phyloP scores from a whole-genome alignment of 2,888 invertebrate species.

The Vesta saturnalis region DNA sequence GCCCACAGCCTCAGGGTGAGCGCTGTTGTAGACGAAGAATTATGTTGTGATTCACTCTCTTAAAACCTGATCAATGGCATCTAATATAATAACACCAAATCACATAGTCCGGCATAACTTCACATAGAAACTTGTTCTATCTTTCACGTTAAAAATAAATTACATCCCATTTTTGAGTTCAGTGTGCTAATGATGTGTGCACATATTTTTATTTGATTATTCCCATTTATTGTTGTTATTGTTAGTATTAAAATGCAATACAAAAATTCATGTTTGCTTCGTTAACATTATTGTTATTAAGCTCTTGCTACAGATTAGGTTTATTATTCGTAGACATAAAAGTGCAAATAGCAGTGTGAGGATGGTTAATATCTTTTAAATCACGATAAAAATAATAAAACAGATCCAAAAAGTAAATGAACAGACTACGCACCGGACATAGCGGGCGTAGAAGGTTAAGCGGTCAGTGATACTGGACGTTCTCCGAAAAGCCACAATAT shows the following conservation, averaged over 20 bases:
- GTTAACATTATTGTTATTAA: conserved; percentile 14
- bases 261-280: background rate
- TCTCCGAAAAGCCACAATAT: conserved; percentile 41
- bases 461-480: conserved; percentile 43
- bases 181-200: conserved; percentile 32
- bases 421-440: conserved; percentile 40
- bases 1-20: conserved; percentile 56
- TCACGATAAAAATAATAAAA: conserved; percentile 53
- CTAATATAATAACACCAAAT: conserved; percentile 31
- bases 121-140: conserved; percentile 35
- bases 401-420: conserved; percentile 36
- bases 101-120: conserved; percentile 23
- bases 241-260: background rate
- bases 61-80: conserved; percentile 41
- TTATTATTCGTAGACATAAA: conserved; percentile 41
- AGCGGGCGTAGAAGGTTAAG: conserved; percentile 43
- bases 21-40: conserved; percentile 31
- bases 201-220: conserved; percentile 4
- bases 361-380: conserved; percentile 54
- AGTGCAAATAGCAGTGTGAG: conserved; percentile 46
- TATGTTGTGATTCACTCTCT: conserved; percentile 39
- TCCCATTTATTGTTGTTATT: conserved; percentile 3
- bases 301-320: background rate
- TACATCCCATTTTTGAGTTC: conserved; percentile 30
- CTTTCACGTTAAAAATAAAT: conserved; percentile 28